Conservation (phyloP, 2,797 vertebrate species). For the Sebastes melanostomus region DNA sequence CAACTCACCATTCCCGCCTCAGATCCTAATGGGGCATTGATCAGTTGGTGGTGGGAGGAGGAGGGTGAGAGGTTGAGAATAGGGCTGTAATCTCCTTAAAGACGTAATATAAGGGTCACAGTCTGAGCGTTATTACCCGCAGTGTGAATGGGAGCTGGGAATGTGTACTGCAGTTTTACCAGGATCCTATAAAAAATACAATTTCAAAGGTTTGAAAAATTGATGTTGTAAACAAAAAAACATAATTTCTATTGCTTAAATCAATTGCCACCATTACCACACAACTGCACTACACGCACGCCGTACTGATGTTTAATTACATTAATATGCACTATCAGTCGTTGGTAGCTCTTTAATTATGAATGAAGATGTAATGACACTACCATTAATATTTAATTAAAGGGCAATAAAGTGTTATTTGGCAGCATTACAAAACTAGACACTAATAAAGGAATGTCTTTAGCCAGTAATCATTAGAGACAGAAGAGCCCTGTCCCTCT, state of each 20-base stretch:
- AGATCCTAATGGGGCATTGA: constrained; percentile 58
- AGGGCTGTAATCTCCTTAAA: constrained; percentile 4
- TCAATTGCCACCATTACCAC: not conserved
- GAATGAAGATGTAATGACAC: constrained; percentile 86
- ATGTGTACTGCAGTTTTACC: not conserved
- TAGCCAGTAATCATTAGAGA: constrained; percentile 71
- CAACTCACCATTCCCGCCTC: constrained; percentile 23
- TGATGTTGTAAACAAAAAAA: constrained; percentile 18
- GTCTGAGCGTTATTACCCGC: not conserved
- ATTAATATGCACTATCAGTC: constrained; percentile 86
- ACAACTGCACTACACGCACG: constrained; percentile 16
- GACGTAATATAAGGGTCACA: not conserved
- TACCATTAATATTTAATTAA: constrained; percentile 88
- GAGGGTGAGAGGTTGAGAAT: not conserved
- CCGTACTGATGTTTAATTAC: constrained; percentile 82
- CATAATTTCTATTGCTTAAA: constrained; percentile 16
- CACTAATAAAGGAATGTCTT: constrained; percentile 83
- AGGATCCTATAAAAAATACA: not conserved
- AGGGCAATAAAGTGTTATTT: constrained; percentile 89
- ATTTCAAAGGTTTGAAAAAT: not conserved
- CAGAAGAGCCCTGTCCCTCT: constrained; percentile 61
- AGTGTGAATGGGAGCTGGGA: not conserved
- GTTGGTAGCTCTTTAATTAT: constrained; percentile 85
- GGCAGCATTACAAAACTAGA: constrained; percentile 85
- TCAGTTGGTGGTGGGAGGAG: constrained; percentile 21